Percentiles rank a stretch among this genome's conserved stretches.
These are phyloP conservation scores for Tridacna gigas DNA, from an alignment of 2,888 invertebrate species.

Conservation along the genomic window DNA sequence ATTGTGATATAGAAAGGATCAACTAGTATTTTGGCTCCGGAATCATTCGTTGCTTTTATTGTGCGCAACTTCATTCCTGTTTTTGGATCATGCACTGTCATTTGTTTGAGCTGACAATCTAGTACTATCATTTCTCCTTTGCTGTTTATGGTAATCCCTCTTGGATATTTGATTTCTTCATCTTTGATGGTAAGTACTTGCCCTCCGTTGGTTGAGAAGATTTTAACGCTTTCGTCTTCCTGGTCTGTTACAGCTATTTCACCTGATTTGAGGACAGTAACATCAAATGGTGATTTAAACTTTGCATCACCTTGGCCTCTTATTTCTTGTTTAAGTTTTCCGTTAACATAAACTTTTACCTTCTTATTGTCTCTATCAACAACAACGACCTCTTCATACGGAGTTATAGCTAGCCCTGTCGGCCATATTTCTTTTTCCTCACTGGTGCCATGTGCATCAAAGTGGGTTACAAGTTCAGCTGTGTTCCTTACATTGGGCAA, in stretches of 20 bases:
- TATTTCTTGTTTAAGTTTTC: slow-evolving; percentile 72
- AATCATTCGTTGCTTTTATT: slow-evolving; percentile 69
- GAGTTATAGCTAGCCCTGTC: slow-evolving; percentile 75
- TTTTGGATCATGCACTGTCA: slow-evolving; percentile 76
- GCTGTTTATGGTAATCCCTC: slow-evolving; percentile 77
- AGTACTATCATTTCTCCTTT: slow-evolving; percentile 80
- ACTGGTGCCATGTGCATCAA: slow-evolving; percentile 66
- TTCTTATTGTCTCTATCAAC: slow-evolving; percentile 82
- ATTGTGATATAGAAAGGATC: slow-evolving; percentile 82
- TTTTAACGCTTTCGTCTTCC: slow-evolving; percentile 77
- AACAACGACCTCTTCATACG: slow-evolving; percentile 72
- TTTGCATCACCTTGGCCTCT: slow-evolving; percentile 69
- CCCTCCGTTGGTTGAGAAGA: slow-evolving; percentile 72
- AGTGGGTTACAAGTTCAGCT: slow-evolving; percentile 63
- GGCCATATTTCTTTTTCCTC: slow-evolving; percentile 81
- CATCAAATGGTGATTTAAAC: slow-evolving; percentile 80
- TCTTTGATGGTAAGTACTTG: slow-evolving; percentile 71
- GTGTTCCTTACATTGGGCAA: slow-evolving; percentile 69
- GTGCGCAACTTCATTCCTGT: slow-evolving; percentile 69
- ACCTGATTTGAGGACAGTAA: slow-evolving; percentile 74
- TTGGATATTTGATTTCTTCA: slow-evolving; percentile 77
- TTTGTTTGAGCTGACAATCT: slow-evolving; percentile 74
- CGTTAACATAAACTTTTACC: slow-evolving; percentile 77
- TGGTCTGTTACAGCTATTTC: slow-evolving; percentile 81
- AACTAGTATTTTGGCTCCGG: slow-evolving; percentile 70